These are phyloP conservation scores for Discoglossus pictus DNA, from an alignment of 2,797 vertebrate species.

Conservation along the genomic window DNA sequence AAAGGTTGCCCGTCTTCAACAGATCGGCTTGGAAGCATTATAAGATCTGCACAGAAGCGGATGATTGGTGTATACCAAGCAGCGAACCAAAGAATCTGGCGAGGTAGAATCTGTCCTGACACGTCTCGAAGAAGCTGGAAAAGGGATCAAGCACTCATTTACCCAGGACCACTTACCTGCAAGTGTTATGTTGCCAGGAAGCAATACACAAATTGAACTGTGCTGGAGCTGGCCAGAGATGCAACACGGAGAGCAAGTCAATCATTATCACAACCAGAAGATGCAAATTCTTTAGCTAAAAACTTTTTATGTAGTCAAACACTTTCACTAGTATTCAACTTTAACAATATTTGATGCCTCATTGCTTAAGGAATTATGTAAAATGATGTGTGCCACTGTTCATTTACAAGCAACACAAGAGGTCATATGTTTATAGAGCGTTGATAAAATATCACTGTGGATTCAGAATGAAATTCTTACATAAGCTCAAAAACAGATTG, in stretches of 20 bases:
- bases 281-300: conserved; percentile 25
- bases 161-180: conserved; percentile 50
- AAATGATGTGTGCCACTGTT: conserved; percentile 1
- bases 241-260: conserved; percentile 41
- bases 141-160: conserved; percentile 60
- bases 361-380: neutral
- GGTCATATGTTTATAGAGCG: neutral
- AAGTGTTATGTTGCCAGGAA: conserved; percentile 30
- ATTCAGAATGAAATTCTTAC: neutral
- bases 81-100: conserved; percentile 85
- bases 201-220: conserved; percentile 22
- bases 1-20: conserved; percentile 96
- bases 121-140: conserved; percentile 7
- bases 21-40: conserved; percentile 92
- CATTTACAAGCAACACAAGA: conserved; percentile 5
- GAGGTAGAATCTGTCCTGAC: conserved; percentile 69
- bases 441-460: neutral
- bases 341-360: conserved; percentile 3
- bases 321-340: neutral
- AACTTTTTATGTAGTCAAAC: conserved; percentile 2
- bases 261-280: conserved; percentile 8
- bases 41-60: conserved; percentile 81
- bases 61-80: conserved; percentile 96
- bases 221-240: conserved; percentile 38
- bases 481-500: no score